Evolutionary conservation across 2,113 vertebrate genomes (phyloP).

Genomic region (Poeciliopsis retropinna): DNA sequence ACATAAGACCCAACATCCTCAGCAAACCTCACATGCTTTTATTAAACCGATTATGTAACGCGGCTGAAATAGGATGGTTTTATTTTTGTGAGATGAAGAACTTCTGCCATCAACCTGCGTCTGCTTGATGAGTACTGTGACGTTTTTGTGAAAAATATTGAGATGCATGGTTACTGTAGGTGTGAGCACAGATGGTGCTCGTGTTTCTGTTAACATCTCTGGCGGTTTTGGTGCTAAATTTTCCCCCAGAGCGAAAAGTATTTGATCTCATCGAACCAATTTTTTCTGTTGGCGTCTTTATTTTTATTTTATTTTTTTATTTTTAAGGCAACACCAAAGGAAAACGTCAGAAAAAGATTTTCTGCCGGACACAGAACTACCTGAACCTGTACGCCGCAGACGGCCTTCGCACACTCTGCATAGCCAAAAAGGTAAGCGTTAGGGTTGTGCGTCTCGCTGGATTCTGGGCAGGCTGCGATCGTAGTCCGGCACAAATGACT

Average conservation of each 20-base stretch:
- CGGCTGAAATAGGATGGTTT: background rate
- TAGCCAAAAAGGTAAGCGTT: constrained; percentile 91
- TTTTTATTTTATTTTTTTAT: constrained; percentile 10
- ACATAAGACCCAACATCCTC: background rate
- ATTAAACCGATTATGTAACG: background rate
- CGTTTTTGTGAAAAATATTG: constrained; percentile 11
- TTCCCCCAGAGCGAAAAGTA: constrained; percentile 19
- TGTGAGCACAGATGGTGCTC: constrained; percentile 62
- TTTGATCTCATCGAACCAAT: background rate
- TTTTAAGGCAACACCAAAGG: constrained; percentile 84
- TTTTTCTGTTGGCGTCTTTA: background rate
- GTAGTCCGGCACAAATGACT: constrained; percentile 45
- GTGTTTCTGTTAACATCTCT: constrained; percentile 36
- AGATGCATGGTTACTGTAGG: constrained; percentile 47
- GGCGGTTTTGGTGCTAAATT: constrained; percentile 28
- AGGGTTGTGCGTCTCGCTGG: constrained; percentile 20
- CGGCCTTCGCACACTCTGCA: constrained; percentile 94
- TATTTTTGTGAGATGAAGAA: background rate
- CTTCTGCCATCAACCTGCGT: background rate
- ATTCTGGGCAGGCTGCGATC: constrained; percentile 32
- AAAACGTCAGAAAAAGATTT: constrained; percentile 89
- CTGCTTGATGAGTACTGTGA: constrained; percentile 15
- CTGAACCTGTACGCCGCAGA: constrained; percentile 93
- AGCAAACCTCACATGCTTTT: background rate
- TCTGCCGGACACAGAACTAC: constrained; percentile 92